These are phyloP conservation scores for Orestias chungarensis DNA, from an alignment of 2,797 vertebrate species.

Conservation along the genomic window DNA sequence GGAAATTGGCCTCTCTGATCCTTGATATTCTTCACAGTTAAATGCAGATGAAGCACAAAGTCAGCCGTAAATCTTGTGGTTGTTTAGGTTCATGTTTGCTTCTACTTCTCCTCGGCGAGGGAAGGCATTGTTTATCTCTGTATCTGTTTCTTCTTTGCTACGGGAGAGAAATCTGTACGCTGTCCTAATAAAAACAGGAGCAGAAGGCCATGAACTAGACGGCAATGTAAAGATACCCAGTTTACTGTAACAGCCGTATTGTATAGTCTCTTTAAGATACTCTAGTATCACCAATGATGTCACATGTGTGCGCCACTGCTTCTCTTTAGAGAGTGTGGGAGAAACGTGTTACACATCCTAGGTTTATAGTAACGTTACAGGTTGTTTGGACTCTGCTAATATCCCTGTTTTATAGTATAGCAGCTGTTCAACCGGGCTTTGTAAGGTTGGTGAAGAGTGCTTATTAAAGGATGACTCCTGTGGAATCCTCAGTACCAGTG, in stretches of 20 bases:
- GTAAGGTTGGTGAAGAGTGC: too few relatives aligned
- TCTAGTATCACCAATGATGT: too few relatives aligned
- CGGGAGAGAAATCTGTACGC: slow-evolving; percentile 28
- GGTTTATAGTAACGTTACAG: too few relatives aligned
- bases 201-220: slow-evolving; percentile 41
- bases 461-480: too few relatives aligned
- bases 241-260: slow-evolving; percentile 36
- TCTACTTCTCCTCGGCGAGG: slow-evolving; percentile 18
- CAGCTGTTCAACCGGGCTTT: too few relatives aligned
- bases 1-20: slow-evolving; percentile 62
- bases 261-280: too few relatives aligned
- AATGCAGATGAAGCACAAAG: slow-evolving; percentile 70
- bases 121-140: slow-evolving; percentile 34
- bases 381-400: too few relatives aligned
- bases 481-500: too few relatives aligned
- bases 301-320: too few relatives aligned
- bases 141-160: slow-evolving; percentile 33
- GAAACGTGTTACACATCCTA: too few relatives aligned
- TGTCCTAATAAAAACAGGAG: slow-evolving; percentile 36
- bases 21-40: slow-evolving; percentile 59
- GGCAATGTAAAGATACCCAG: slow-evolving; percentile 42
- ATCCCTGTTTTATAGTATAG: too few relatives aligned
- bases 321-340: too few relatives aligned
- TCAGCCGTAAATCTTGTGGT: slow-evolving; percentile 65
- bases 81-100: slow-evolving; percentile 38